Evolutionary conservation across 2,888 invertebrate genomes (phyloP).

Genomic region (Drosophila mayaguana): DNA sequence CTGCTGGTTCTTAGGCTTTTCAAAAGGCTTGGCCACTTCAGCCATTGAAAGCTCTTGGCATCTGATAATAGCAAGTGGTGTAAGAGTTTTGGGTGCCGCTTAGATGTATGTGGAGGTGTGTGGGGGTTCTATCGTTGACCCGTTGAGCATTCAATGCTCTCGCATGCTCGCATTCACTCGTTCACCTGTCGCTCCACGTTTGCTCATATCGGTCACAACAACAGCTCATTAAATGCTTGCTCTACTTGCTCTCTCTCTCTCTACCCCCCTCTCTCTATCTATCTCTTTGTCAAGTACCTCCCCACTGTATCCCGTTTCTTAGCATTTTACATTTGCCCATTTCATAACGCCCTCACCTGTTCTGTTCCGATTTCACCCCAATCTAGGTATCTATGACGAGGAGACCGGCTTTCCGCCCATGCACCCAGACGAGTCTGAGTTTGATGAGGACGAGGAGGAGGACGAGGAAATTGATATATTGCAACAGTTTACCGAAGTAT

Average conservation of each 20-base stretch:
- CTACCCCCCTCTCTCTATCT: slow-evolving; percentile 27
- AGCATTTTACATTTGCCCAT: slow-evolving; percentile 76
- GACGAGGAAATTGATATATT: slow-evolving; percentile 84
- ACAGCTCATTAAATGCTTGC: slow-evolving; percentile 72
- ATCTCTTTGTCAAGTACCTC: slow-evolving; percentile 35
- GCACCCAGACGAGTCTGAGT: slow-evolving; percentile 83
- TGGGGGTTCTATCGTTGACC: slow-evolving; percentile 31
- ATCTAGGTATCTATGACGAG: slow-evolving; percentile 82
- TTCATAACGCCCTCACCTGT: slow-evolving; percentile 77
- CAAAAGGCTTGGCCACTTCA: slow-evolving; percentile 50
- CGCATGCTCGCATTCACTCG: slow-evolving; percentile 26
- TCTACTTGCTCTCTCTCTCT: slow-evolving; percentile 57
- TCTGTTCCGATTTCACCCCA: slow-evolving; percentile 69
- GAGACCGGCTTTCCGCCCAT: slow-evolving; percentile 83
- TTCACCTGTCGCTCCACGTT: slow-evolving; percentile 37
- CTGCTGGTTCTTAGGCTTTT: slow-evolving; percentile 32
- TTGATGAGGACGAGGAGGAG: slow-evolving; percentile 84
- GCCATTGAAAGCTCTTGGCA: slow-evolving; percentile 48
- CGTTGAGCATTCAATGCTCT: slow-evolving; percentile 41
- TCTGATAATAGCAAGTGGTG: slow-evolving; percentile 40
- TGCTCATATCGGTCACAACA: slow-evolving; percentile 40
- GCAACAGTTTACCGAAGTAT: slow-evolving; percentile 85
- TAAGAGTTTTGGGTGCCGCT: background rate
- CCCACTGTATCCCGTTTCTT: slow-evolving; percentile 62
- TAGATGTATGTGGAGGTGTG: background rate